phyloP scores from a whole-genome alignment of 1,140 invertebrate genomes.

The Leguminivora glycinivorella region DNA sequence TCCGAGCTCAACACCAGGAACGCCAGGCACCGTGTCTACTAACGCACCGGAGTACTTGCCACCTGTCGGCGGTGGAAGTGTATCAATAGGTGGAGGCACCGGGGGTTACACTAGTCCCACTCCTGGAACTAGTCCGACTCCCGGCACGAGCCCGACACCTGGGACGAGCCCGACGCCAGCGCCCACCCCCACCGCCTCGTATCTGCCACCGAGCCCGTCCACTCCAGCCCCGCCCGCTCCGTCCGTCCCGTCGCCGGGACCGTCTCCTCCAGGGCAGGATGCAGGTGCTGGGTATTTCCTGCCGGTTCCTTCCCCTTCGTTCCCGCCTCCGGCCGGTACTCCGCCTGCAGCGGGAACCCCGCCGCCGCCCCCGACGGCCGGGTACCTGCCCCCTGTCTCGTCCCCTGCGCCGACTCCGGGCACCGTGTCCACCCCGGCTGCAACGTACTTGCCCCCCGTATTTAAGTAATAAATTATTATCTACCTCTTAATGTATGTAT shows the following conservation, averaged over 20 bases:
- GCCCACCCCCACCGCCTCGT: constrained; percentile 29
- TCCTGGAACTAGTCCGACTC: neutral
- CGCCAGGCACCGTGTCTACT: constrained; percentile 42
- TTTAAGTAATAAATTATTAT: constrained; percentile 35
- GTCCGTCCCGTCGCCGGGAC: constrained; percentile 30
- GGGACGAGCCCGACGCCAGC: neutral
- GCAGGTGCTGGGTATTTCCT: neutral
- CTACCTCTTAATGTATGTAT: neutral
- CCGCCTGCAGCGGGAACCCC: constrained; percentile 28
- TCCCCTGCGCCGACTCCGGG: constrained; percentile 25
- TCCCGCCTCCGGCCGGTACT: neutral
- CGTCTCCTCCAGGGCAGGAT: constrained; percentile 23
- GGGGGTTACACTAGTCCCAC: constrained; percentile 13
- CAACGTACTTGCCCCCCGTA: constrained; percentile 58
- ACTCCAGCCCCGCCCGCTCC: neutral
- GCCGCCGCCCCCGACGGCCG: neutral
- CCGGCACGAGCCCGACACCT: neutral
- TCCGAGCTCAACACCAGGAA: constrained; percentile 17
- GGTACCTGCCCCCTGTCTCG: constrained; percentile 40
- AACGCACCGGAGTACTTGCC: constrained; percentile 48
- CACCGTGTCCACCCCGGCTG: constrained; percentile 45
- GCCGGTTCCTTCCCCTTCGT: constrained; percentile 4
- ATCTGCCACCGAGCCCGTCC: constrained; percentile 48
- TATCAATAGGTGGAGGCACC: constrained; percentile 23
- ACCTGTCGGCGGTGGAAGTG: constrained; percentile 27